Base-by-base conservation (phyloP, 1,140 invertebrate species). In the Bactericera cockerelli region DNA sequence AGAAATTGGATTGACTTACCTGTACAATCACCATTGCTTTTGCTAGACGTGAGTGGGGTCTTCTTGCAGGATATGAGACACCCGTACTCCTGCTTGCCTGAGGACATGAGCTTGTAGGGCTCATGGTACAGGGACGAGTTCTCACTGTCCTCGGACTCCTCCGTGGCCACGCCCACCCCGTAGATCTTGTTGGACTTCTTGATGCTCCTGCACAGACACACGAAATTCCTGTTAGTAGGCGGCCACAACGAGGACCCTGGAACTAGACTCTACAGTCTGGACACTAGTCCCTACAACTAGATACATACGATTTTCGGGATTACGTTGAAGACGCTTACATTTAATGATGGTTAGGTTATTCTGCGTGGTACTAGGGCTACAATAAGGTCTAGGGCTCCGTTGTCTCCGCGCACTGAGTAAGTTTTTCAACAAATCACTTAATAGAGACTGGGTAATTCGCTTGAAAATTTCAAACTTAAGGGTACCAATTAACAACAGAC, bases 41-140 rank as follows among this genome's bases (percentile, higher is more conserved):
- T 76, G 63, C 74, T 75, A 8, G 72, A 70, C 2, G 71, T 65
- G 10, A 76, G 67, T 4, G 66, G 66, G 19, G 77, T 74, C 59
- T 77, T 77, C 60, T 75, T 76, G 22, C 42, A 49, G n/a, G 42
- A 49, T 24, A 77, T 64, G 60, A 77, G 65, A 58, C 74, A 75
- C 1, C 73, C 75, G 62, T 77, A 76, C 39, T 77, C 76, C 55
- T 73, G 72, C 58, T 77, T 76, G 14, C 65, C 63, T 14, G 71
- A 70, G 0, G 75, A 74, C 25, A 76, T 62, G 64, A 76, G 72
- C 70, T 80, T 79, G 68, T 79, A 79, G 2, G 79, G 79, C 65
- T 81, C 79, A 63, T 79, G 76, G 67, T 81, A 81, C 11, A 78
- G 73, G 0, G 75, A 75, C 1, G 76, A 77, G 61, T 74, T 76